phyloP scores from a whole-genome alignment of 2,113 vertebrate species.

The Antechinus stuartii region DNA sequence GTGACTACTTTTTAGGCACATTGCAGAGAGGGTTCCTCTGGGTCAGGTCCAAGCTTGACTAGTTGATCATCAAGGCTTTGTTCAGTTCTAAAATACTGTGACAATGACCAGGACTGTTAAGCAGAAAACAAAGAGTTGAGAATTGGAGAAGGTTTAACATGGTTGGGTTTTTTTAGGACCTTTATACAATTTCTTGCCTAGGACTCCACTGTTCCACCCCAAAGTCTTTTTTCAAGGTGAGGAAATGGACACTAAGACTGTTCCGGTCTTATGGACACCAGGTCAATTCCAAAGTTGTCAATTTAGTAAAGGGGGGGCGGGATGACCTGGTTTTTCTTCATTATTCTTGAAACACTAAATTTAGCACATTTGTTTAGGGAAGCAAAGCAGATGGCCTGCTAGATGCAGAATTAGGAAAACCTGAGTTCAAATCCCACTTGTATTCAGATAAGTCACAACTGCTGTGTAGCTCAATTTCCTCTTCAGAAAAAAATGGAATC shows the following conservation, averaged over 20 bases:
- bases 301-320: neutral
- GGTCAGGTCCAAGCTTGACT: neutral
- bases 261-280: neutral
- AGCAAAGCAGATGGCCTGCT: neutral
- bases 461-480: neutral
- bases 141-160: neutral
- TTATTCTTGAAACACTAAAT: neutral
- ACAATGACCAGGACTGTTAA: neutral
- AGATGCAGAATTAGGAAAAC: neutral
- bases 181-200: neutral
- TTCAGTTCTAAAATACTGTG: neutral
- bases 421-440: neutral
- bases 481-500: neutral
- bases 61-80: neutral
- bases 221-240: neutral
- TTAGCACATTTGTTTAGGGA: neutral
- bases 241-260: neutral
- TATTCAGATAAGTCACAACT: neutral
- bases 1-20: neutral
- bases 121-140: neutral
- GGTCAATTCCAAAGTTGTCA: neutral
- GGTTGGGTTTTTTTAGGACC: neutral
- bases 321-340: neutral
- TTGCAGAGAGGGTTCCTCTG: neutral
- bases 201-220: neutral